A percentile compares a stretch with the other conserved stretches of the same genome.
Evolutionary conservation across 1,140 invertebrate species (phyloP).

Genomic region (Hormaphis cornu): DNA sequence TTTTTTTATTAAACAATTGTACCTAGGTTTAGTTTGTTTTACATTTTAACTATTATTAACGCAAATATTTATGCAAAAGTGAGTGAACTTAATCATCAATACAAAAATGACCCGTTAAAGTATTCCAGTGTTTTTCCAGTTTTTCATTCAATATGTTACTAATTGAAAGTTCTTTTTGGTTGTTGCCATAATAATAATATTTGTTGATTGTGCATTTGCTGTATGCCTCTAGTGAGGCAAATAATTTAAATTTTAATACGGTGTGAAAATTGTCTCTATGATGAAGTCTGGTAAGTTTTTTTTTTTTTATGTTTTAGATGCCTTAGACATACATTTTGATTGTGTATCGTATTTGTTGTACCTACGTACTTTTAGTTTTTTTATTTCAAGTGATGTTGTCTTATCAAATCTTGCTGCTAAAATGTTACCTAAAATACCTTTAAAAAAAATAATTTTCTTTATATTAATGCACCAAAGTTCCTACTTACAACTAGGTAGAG

Average conservation of each 20-base stretch:
- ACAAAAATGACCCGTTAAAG: neutral
- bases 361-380: too few relatives aligned
- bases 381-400: neutral
- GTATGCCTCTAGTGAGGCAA: neutral
- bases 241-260: neutral
- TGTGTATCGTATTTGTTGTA: neutral
- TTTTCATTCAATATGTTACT: neutral
- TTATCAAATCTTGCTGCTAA: too few relatives aligned
- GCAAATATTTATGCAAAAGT: neutral
- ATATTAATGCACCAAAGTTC: too few relatives aligned
- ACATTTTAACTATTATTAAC: neutral
- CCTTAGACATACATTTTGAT: neutral
- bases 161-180: neutral
- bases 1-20: neutral
- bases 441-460: too few relatives aligned
- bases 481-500: too few relatives aligned
- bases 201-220: neutral
- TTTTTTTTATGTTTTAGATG: neutral
- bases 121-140: neutral
- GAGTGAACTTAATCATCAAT: neutral
- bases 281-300: conserved; percentile 27
- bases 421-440: too few relatives aligned
- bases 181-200: neutral
- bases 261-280: conserved; percentile 2
- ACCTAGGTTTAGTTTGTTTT: neutral